Conservation (phyloP, 2,797 vertebrate species). For the Phalloptychus januarius region DNA sequence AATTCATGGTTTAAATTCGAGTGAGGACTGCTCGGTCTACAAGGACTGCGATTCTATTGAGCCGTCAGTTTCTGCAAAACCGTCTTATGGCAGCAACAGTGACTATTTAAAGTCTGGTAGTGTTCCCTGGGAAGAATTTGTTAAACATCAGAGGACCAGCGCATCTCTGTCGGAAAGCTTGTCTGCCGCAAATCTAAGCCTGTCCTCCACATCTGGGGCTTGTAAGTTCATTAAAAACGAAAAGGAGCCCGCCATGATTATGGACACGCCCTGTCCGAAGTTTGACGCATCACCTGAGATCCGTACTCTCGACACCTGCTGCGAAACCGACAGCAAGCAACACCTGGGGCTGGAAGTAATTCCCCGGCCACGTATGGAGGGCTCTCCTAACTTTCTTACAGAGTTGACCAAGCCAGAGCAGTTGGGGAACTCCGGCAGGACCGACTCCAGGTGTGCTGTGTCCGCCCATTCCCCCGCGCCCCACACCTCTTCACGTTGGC, state of each 20-base stretch:
- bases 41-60: slow-evolving; percentile 54
- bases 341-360: slow-evolving; percentile 36
- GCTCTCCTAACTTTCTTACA: slow-evolving; percentile 62
- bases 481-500: slow-evolving; percentile 62
- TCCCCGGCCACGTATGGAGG: slow-evolving; percentile 39
- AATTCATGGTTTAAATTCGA: slow-evolving; percentile 37
- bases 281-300: slow-evolving; percentile 61
- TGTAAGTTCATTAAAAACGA: slow-evolving; percentile 80
- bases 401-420: slow-evolving; percentile 64
- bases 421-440: slow-evolving; percentile 43
- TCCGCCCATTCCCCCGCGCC: slow-evolving; percentile 46
- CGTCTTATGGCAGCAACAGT: slow-evolving; percentile 51
- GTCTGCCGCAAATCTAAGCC: slow-evolving; percentile 13
- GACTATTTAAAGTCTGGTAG: slow-evolving; percentile 64
- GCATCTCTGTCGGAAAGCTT: slow-evolving; percentile 35
- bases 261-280: slow-evolving; percentile 47
- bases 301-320: slow-evolving; percentile 50
- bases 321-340: slow-evolving; percentile 56
- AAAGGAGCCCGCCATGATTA: slow-evolving; percentile 69
- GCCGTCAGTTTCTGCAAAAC: slow-evolving; percentile 39
- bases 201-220: slow-evolving; percentile 29
- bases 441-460: slow-evolving; percentile 54
- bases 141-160: slow-evolving; percentile 41
- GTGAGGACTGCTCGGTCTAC: slow-evolving; percentile 40
- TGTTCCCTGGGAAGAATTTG: slow-evolving; percentile 62